Conservation (phyloP, 2,888 invertebrate species). For the Andrena bucephala region DNA sequence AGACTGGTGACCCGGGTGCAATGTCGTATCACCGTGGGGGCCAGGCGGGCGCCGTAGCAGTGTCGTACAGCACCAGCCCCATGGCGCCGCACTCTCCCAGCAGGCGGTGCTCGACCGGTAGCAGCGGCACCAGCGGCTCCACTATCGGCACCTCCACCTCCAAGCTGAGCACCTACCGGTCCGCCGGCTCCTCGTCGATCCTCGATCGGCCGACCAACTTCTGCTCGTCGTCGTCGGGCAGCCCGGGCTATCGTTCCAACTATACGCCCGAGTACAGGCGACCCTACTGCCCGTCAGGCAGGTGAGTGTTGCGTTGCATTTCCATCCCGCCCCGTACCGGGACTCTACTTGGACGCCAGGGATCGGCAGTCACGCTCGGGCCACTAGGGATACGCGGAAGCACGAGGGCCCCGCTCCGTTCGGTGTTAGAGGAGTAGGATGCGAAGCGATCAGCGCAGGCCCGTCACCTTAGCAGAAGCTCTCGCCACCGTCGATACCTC, state of each 20-base stretch:
- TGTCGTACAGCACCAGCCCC: conserved; percentile 79
- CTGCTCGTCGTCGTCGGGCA: conserved; percentile 61
- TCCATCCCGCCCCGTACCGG: not conserved
- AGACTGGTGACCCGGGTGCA: conserved; percentile 67
- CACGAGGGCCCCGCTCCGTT: not conserved
- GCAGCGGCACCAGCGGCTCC: conserved; percentile 71
- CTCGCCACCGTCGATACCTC: conserved; percentile 23
- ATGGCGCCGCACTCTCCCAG: conserved; percentile 82
- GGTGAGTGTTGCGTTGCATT: conserved; percentile 58
- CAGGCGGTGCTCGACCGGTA: conserved; percentile 77
- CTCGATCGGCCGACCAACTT: conserved; percentile 70
- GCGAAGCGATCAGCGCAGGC: no score
- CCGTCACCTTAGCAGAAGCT: no score
- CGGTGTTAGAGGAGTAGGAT: not conserved
- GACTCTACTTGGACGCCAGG: conserved; percentile 26
- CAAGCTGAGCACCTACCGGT: conserved; percentile 75
- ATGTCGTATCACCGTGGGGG: conserved; percentile 82
- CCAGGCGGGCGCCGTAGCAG: conserved; percentile 82
- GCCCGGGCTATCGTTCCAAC: conserved; percentile 58
- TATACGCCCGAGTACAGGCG: conserved; percentile 68
- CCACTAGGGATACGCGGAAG: not conserved
- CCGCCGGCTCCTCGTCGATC: conserved; percentile 65
- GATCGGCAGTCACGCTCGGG: conserved; percentile 45
- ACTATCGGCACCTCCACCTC: conserved; percentile 68
- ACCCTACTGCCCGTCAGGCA: conserved; percentile 67